Evolutionary conservation across 1,140 invertebrate genomes (phyloP).

Genomic region (Oryctes rhinoceros): DNA sequence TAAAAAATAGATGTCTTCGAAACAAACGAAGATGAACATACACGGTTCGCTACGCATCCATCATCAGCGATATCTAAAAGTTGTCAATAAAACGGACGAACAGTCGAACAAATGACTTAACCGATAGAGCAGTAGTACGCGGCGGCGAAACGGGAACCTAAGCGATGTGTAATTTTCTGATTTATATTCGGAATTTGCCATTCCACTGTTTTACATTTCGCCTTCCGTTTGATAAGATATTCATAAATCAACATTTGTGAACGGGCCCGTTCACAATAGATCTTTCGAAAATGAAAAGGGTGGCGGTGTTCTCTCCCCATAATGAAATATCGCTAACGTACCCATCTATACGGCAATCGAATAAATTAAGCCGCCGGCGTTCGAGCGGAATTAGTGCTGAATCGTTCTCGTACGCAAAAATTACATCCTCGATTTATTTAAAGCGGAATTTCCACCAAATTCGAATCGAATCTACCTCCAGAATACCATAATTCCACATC

Average conservation of each 20-base stretch:
- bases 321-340: conserved; percentile 24
- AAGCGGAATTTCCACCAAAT: no score
- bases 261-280: conserved; percentile 24
- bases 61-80: no score
- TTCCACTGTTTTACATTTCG: conserved; percentile 33
- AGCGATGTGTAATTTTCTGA: conserved; percentile 34
- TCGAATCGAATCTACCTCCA: no score
- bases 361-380: conserved; percentile 9
- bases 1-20: no score
- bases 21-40: no score
- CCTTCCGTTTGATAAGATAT: conserved; percentile 23
- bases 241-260: conserved; percentile 17
- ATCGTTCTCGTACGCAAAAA: conserved; percentile 1
- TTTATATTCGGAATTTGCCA: conserved; percentile 33
- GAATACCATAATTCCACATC: no score
- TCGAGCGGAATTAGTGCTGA: background rate
- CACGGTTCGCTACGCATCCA: no score
- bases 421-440: conserved; percentile 21
- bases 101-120: no score
- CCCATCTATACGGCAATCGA: conserved; percentile 26
- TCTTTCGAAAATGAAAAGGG: conserved; percentile 30
- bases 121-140: background rate
- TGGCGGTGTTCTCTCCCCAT: background rate
- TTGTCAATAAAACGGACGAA: no score
- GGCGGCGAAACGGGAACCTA: background rate